Evolutionary conservation across 1,140 invertebrate genomes (phyloP), one percentile per base, ranked within the genome.

Genomic region (Anadara kagoshimensis): DNA sequence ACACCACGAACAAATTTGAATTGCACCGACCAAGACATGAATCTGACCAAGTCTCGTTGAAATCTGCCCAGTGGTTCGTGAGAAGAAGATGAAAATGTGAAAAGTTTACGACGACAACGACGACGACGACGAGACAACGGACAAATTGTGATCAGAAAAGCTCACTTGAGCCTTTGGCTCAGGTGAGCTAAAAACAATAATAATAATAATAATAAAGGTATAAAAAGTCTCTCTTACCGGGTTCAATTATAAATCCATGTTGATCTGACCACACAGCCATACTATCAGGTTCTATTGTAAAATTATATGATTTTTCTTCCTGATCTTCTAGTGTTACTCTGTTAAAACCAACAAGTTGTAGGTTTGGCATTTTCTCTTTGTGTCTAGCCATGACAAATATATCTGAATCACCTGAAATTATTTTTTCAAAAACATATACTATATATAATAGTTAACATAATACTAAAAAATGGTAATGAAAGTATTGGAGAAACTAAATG

Each of bases 201-300:
- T n/a, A n/a, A n/a, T n/a, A n/a, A n/a, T n/a, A n/a, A n/a, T n/a
- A n/a, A 18, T n/a, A 49, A 49, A 18, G 47, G 10, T 14, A n/a
- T n/a, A 49, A 49, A 49, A 14, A 14, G 14, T 49, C 14, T 49
- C 2, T 54, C 44, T 67, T 78, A 86, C 85, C 86, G 82, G 73
- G 63, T 56, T 84, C 71, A n/a, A 86, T 64, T n/a, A 79, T 59
- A 79, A 83, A 87, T 45, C 82, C 81, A 43, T 65, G 73, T 4
- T 71, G 49, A 20, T 85, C 84, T 20, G 72, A 69, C 84, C 86
- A 88, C n/a, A 87, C 80, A n/a, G 83, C 82, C 79, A 87, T 74
- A 47, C 79, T 76, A 29, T 83, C 69, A 12, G 78, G 47, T 41
- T 65, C 51, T 20, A 88, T 78, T 0, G 61, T 62, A 41, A 83